Base-by-base conservation (phyloP, 2,797 vertebrate species). In the Argyrosomus regius region DNA sequence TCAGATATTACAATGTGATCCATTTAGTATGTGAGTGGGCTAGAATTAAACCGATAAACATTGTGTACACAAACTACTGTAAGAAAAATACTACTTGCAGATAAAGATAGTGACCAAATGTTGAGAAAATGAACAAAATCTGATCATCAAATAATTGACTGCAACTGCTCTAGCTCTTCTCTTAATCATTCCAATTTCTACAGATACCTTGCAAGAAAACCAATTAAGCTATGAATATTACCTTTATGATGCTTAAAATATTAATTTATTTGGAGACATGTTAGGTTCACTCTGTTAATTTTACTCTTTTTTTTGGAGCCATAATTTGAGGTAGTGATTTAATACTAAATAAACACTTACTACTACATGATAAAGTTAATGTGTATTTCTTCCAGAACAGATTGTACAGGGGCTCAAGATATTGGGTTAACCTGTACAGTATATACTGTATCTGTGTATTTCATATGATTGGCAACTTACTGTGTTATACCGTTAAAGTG, bases 181-280 rank as follows among this genome's bases (percentile, higher is more conserved):
- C 13, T 69, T 31, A n/a, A 60, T 45, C 24, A 20, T 66, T 59
- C 26, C 5, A 46, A 6, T 46, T 54, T 72, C 26, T 39, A 73
- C 48, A 67, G 41, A 53, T 28, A 12, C 31, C 12, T 24, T 53
- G 24, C 26, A 43, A 60, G 35, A 64, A 68, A 52, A 35, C 7
- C 12, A 49, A 43, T 20, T 12, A 58, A 43, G n/a, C 39, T 45
- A 20, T 14, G 11, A 45, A 68, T 45, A 26, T 3, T 24, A 54
- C 14, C n/a, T 22, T 18, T 31, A 7, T 6, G 18, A 54, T 12
- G 50, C 0, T 28, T 20, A n/a, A 16, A 11, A 49, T 7, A 14
- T 56, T 43, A 5, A 56, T 39, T 16, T 45, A 1, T 31, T 31
- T 64, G 26, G 10, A 26, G 46, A 26, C 48, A 17, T 24, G 7